These are phyloP conservation scores for Aphrophora alni DNA, from an alignment of 2,888 invertebrate species.

Conservation along the genomic window DNA sequence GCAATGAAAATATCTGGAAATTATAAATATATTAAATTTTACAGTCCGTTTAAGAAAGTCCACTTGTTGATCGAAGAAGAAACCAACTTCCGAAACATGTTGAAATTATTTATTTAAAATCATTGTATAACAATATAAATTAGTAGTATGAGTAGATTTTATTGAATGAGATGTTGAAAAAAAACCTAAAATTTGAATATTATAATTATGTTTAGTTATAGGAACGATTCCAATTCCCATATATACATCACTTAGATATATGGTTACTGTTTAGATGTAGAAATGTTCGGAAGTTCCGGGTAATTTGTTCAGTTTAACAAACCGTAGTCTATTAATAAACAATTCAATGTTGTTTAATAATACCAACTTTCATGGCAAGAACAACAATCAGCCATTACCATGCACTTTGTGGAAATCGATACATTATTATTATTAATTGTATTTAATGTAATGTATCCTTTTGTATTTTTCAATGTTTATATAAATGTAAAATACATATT, in stretches of 20 bases:
- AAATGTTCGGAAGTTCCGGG: not conserved
- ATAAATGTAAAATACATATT: slow-evolving; percentile 24
- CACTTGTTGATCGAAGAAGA: not conserved
- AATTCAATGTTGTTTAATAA: not conserved
- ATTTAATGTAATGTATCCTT: slow-evolving; percentile 25
- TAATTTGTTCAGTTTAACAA: not conserved
- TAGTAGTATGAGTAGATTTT: too few species aligned
- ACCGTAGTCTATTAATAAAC: not conserved
- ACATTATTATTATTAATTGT: not conserved
- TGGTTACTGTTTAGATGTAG: not conserved
- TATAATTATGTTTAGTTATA: too few species aligned
- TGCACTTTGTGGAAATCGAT: not conserved
- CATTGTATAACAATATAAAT: too few species aligned
- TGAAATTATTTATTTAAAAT: too few species aligned
- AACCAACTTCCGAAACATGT: too few species aligned
- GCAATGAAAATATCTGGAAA: too few species aligned
- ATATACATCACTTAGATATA: not conserved
- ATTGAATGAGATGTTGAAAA: too few species aligned
- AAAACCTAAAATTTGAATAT: too few species aligned
- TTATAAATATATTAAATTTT: too few species aligned
- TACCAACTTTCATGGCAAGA: not conserved
- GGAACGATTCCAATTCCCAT: too few species aligned
- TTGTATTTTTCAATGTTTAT: slow-evolving; percentile 39
- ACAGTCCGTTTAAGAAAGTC: too few species aligned
- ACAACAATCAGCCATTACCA: not conserved